phyloP scores from a whole-genome alignment of 2,797 vertebrate species.

The Peromyscus melanophrys region DNA sequence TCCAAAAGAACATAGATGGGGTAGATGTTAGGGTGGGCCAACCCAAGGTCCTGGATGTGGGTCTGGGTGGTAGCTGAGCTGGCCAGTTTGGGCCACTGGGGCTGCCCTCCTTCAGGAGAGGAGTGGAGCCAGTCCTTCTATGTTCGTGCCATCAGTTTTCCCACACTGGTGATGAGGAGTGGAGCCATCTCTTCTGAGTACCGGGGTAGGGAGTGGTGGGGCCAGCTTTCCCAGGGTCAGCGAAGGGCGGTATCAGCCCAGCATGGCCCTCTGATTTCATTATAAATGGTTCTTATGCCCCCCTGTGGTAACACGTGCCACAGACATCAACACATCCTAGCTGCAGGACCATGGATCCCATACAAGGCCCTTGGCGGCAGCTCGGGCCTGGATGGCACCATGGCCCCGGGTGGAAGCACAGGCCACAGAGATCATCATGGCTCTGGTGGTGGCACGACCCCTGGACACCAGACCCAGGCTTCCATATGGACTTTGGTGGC shows the following conservation, averaged over 20 bases:
- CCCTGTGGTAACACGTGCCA: not conserved
- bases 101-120: not conserved
- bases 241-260: not conserved
- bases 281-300: not conserved
- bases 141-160: not conserved
- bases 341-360: not conserved
- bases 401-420: too few relatives aligned
- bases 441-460: too few relatives aligned
- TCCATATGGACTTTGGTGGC: too few relatives aligned
- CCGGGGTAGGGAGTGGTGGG: accelerated
- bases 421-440: too few relatives aligned
- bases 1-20: not conserved
- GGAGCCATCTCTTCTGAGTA: not conserved
- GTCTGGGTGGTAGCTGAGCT: not conserved
- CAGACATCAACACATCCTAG: not conserved
- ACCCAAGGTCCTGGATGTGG: not conserved
- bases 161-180: not conserved
- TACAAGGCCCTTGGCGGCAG: not conserved
- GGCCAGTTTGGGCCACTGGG: too few relatives aligned
- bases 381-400: too few relatives aligned
- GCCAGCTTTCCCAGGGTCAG: not conserved
- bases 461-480: too few relatives aligned
- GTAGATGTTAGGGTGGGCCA: not conserved
- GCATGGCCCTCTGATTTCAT: not conserved
- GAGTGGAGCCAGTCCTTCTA: not conserved